Conservation (phyloP, 2,797 vertebrate genomes). For the Notolabrus celidotus region DNA sequence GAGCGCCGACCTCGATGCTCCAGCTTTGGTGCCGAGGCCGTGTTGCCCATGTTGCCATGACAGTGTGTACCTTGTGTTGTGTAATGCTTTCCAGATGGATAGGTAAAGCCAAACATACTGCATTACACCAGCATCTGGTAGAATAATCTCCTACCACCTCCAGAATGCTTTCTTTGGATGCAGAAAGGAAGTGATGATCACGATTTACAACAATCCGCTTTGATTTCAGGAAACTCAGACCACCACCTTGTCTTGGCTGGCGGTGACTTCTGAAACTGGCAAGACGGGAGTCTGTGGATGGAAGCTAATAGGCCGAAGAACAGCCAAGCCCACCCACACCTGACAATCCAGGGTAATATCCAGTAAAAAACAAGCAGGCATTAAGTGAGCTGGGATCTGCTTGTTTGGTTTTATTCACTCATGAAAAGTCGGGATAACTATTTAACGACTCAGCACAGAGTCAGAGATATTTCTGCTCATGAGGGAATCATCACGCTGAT, state of each 20-base stretch:
- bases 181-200: slow-evolving; percentile 79
- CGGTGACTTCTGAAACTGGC: slow-evolving; percentile 74
- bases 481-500: slow-evolving; percentile 57
- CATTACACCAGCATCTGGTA: slow-evolving; percentile 74
- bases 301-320: slow-evolving; percentile 67
- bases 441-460: slow-evolving; percentile 49
- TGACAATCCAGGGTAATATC: slow-evolving; percentile 65
- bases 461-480: slow-evolving; percentile 57
- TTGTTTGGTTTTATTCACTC: slow-evolving; percentile 52
- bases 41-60: slow-evolving; percentile 72
- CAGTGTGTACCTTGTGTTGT: slow-evolving; percentile 62
- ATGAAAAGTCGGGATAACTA: slow-evolving; percentile 39
- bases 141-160: slow-evolving; percentile 77
- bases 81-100: slow-evolving; percentile 81
- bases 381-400: slow-evolving; percentile 45
- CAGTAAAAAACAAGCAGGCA: slow-evolving; percentile 50
- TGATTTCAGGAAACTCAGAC: slow-evolving; percentile 81
- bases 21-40: slow-evolving; percentile 41
- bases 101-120: slow-evolving; percentile 77
- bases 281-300: slow-evolving; percentile 69
- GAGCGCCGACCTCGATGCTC: slow-evolving; percentile 41
- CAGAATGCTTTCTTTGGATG: slow-evolving; percentile 81
- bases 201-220: slow-evolving; percentile 80
- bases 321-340: slow-evolving; percentile 85
- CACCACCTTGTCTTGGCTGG: slow-evolving; percentile 79